A percentile compares a stretch with the other conserved stretches of the same genome.
These are phyloP conservation scores for Pyrrhosoma nymphula DNA, from an alignment of 2,888 invertebrate genomes.

Conservation along the genomic window DNA sequence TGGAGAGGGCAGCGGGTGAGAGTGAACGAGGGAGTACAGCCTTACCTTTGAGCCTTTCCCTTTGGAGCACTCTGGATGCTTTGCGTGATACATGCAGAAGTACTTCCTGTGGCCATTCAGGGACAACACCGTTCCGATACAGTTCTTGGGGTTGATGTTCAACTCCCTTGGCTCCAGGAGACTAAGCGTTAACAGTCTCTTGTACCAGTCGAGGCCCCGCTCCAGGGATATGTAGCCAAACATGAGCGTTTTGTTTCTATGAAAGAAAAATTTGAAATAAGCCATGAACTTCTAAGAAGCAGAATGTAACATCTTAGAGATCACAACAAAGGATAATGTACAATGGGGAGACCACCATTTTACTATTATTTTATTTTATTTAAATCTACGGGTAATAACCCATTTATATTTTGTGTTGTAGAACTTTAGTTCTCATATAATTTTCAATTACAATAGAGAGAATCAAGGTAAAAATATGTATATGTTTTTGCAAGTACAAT, in stretches of 20 bases:
- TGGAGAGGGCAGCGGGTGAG: too few relatives aligned
- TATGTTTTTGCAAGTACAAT: too few relatives aligned
- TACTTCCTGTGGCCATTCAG: conserved; percentile 98
- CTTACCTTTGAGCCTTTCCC: conserved; percentile 84
- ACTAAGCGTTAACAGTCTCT: conserved; percentile 91
- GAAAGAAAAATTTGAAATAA: conserved; percentile 70
- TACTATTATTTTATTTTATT: too few relatives aligned
- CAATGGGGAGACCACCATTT: too few relatives aligned
- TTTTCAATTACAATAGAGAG: too few relatives aligned
- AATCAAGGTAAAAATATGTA: too few relatives aligned
- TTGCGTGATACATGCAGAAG: conserved; percentile 99
- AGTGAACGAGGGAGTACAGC: too few relatives aligned
- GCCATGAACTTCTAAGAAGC: neutral
- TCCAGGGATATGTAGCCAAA: conserved; percentile 97
- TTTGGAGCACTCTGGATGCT: conserved; percentile 88
- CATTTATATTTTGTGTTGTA: too few relatives aligned
- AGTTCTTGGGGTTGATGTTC: conserved; percentile 96
- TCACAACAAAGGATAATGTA: neutral
- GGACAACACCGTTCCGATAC: conserved; percentile 96
- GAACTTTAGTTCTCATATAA: too few relatives aligned
- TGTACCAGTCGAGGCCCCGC: conserved; percentile 96
- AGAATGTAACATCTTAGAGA: neutral
- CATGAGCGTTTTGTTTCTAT: conserved; percentile 95
- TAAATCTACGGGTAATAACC: too few relatives aligned
- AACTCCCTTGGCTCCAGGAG: conserved; percentile 90